These are phyloP conservation scores for Solen grandis DNA, from an alignment of 1,140 invertebrate species.

Conservation along the genomic window DNA sequence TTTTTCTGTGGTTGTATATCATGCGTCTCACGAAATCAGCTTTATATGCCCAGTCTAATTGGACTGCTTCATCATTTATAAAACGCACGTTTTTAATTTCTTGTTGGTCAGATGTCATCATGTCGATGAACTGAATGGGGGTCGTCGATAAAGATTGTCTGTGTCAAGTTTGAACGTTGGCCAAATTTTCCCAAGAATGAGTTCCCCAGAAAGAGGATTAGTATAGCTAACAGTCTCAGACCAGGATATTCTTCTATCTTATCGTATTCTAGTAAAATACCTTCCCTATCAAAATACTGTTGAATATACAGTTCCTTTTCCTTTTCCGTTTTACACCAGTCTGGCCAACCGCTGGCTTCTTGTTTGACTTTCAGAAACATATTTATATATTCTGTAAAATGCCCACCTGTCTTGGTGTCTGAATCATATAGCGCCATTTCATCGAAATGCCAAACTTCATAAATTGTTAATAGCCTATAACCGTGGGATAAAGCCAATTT, in stretches of 20 bases:
- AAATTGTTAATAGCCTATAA: neutral
- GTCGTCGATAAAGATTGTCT: no score
- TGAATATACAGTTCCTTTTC: conserved; percentile 67
- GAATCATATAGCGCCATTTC: conserved; percentile 66
- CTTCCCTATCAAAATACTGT: conserved; percentile 73
- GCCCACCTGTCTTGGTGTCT: neutral
- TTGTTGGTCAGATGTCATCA: conserved; percentile 60
- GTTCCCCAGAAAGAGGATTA: conserved; percentile 63
- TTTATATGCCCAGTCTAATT: conserved; percentile 11
- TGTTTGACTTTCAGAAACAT: conserved; percentile 67
- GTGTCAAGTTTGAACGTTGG: conserved; percentile 16
- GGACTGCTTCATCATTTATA: conserved; percentile 19
- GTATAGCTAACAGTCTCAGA: conserved; percentile 54
- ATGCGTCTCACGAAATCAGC: neutral
- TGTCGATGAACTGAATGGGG: conserved; percentile 57
- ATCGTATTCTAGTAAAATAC: conserved; percentile 75
- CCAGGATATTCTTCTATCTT: conserved; percentile 78
- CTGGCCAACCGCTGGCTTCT: conserved; percentile 62
- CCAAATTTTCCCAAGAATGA: conserved; percentile 37
- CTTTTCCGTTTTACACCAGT: conserved; percentile 47
- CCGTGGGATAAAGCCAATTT: neutral
- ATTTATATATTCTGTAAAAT: conserved; percentile 65
- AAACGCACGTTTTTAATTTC: no score
- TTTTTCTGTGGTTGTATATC: conserved; percentile 65
- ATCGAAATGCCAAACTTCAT: conserved; percentile 71